phyloP scores from a whole-genome alignment of 2,888 invertebrate genomes.

The Subacronicta megacephala region DNA sequence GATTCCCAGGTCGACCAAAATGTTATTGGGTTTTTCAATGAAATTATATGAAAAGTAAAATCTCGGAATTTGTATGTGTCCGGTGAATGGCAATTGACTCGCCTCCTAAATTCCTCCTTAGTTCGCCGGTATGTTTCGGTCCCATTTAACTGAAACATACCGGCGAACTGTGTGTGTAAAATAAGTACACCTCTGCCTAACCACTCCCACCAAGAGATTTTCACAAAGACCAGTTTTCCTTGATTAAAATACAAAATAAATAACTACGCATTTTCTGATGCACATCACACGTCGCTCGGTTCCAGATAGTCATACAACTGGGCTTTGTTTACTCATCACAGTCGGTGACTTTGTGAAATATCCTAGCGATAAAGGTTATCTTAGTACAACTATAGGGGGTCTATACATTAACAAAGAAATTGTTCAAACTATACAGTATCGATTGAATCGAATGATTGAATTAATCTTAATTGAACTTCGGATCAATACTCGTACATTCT shows the following conservation, averaged over 20 bases:
- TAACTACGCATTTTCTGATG: conserved; percentile 1
- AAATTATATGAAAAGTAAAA: too few species aligned
- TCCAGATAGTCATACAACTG: background rate
- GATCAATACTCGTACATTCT: background rate
- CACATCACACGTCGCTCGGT: background rate
- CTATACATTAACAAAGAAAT: conserved; percentile 30
- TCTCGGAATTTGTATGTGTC: too few species aligned
- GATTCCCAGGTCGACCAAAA: too few species aligned
- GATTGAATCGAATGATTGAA: background rate
- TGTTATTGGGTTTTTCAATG: too few species aligned
- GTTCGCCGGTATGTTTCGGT: too few species aligned
- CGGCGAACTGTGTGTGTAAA: too few species aligned
- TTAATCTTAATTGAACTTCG: conserved; percentile 1
- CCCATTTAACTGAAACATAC: too few species aligned
- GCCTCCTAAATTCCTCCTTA: too few species aligned
- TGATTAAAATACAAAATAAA: background rate
- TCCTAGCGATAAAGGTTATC: conserved; percentile 36
- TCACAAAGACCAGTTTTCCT: too few species aligned
- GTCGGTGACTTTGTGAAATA: conserved; percentile 5
- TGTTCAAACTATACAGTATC: background rate
- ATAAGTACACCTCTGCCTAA: too few species aligned
- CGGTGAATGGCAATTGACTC: too few species aligned
- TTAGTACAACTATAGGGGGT: conserved; percentile 28
- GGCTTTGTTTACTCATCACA: conserved; percentile 3
- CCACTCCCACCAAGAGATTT: too few species aligned